Base-by-base conservation (phyloP, 1,140 invertebrate species). In the Neodiprion fabricii region DNA sequence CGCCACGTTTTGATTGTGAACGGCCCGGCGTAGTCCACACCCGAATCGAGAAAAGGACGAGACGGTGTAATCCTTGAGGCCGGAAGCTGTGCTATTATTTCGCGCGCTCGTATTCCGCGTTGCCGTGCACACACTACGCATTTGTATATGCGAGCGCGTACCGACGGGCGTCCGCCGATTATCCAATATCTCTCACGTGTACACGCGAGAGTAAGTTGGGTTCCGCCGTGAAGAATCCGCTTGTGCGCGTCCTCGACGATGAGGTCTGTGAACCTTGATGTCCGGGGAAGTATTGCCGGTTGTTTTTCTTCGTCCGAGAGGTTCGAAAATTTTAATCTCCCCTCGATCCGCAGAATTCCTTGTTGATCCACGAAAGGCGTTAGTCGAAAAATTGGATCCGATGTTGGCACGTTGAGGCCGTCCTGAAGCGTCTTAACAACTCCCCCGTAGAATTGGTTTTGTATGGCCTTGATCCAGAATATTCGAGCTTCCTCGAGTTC, bases 21-120 rank as follows among this genome's bases (percentile, higher is more conserved):
- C 0, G 87, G 86, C 0, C 88, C 87, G 3, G 82, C 80, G 76
- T 78, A 89, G 78, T 89, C 88, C 0, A 87, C 75, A 3, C 87
- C 87, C 9, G 75, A 74, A 21, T 82, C 75, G 8, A 28, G 14
- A 77, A 89, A 89, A 0, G 85, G 78, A 7, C 72, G 67, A 1
- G 80, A 68, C 14, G 77, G 73, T 17, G 73, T n/a, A 3, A 89
- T 78, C 28, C 84, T 67, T 17, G 71, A 65, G 9, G 66, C 48
- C 10, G 87, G 86, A 14, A 88, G 77, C 71, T 84, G 66, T 11
- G 79, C 84, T 84, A 88, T 87, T 7, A 80, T 10, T 50, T 78
- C 79, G 4, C 74, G 11, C 0, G 47, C 12, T 10, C 67, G 9
- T 48, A 11, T 47, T 14, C 67, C 61, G 48, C 74, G 67, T 69